Base-by-base conservation (phyloP, 1,140 invertebrate genomes). In the Drosophila malerkotliana region DNA sequence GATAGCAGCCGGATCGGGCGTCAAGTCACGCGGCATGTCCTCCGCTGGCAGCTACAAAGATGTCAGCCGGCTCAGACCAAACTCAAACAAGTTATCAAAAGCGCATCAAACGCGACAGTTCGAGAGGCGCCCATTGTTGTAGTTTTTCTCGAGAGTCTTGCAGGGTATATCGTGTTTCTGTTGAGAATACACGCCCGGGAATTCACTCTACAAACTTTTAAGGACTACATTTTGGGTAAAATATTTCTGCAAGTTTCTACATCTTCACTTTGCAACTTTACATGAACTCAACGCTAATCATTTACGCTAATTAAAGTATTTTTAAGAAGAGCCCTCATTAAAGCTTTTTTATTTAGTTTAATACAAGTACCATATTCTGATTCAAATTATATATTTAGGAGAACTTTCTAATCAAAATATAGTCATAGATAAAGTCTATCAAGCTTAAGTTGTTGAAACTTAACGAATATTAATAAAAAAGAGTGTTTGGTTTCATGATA, bases 21-120 rank as follows among this genome's bases (percentile, higher is more conserved):
- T 37, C 49, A 62, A 54, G 59, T 54, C 39, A 53, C 60, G 10
- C 39, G 18, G 39, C 41, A 14, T 18, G 41, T 37, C 34, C 34
- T 24, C 51, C 53, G 59, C 21, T 53, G 53, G 47, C 34, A 56
- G 66, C 57, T 69, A 48, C 44, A 71, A 74, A 61, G 49, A 74
- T 54, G 61, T 72, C 59, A 68, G 30, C 34, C 47, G 59, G 37
- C 51, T 57, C 47, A 48, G 49, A 49, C 21, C 49, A 39, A 59
- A 72, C 62, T 75, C 78, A 81, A 85, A 81, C 82, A 85, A 79
- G 78, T 82, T 87, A 82, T 87, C 83, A 87, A 88, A 82, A 88
- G 78, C 78, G 83, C 78, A 87, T 88, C 78, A 82, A 62, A 34
- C 56, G 62, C 60, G 54, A 60, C 77, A 62, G 76, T 79, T 72